Conservation (phyloP, 2,888 invertebrate genomes). For the Neoitamus cyanurus region DNA sequence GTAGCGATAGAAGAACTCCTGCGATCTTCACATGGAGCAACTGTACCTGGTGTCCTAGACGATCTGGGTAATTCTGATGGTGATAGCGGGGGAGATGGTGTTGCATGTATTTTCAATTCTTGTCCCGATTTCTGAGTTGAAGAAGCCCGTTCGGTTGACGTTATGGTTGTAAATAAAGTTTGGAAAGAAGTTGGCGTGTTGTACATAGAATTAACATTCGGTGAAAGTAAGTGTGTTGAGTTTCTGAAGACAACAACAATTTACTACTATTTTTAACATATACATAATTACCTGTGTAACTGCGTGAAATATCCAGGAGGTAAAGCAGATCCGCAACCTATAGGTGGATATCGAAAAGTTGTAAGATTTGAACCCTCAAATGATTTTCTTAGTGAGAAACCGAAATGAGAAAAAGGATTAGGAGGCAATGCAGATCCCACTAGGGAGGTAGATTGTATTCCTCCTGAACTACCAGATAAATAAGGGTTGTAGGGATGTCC, state of each 20-base stretch:
- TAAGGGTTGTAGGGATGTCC: conserved; percentile 92
- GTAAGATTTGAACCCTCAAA: conserved; percentile 78
- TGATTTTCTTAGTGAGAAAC: conserved; percentile 80
- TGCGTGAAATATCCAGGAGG: conserved; percentile 72
- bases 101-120: conserved; percentile 52
- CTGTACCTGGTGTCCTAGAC: not conserved
- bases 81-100: conserved; percentile 71
- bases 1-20: conserved; percentile 90
- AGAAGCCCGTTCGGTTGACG: conserved; percentile 71
- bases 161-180: conserved; percentile 83
- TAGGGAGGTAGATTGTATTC: conserved; percentile 71
- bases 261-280: not conserved
- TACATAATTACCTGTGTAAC: conserved; percentile 66
- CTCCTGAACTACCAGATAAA: conserved; percentile 74
- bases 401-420: conserved; percentile 83
- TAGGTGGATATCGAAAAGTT: conserved; percentile 77
- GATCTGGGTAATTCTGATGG: conserved; percentile 59
- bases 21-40: conserved; percentile 79
- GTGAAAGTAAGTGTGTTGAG: conserved; percentile 73
- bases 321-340: conserved; percentile 68
- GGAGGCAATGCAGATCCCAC: conserved; percentile 80
- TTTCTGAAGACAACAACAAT: conserved; percentile 32
- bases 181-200: conserved; percentile 79
- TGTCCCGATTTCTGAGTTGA: conserved; percentile 57
- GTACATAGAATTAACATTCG: conserved; percentile 71